phyloP scores from a whole-genome alignment of 2,113 vertebrate genomes.

The western clawed frog (Xenopus tropicalis) region DNA sequence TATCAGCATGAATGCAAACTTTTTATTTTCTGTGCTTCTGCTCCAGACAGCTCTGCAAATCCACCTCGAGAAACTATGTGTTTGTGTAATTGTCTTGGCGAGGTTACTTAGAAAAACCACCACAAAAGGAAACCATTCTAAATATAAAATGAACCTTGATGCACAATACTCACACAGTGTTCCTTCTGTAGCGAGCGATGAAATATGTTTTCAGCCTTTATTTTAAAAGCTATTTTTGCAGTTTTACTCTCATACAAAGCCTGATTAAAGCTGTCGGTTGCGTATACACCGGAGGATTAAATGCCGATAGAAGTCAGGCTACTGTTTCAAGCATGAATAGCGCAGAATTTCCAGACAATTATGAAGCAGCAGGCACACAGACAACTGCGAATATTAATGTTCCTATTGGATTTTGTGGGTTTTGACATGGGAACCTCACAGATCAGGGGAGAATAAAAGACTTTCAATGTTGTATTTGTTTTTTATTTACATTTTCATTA shows the following conservation, averaged over 20 bases:
- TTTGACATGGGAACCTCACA: constrained; percentile 8
- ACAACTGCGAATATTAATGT: constrained; percentile 25
- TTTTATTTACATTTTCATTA: too few species aligned
- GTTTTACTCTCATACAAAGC: constrained; percentile 36
- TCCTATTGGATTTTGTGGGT: constrained; percentile 31
- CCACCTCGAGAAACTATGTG: too few species aligned
- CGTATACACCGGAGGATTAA: constrained; percentile 27
- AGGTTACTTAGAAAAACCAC: neutral
- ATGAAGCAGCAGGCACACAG: constrained; percentile 25
- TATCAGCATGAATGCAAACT: too few species aligned
- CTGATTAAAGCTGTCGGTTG: constrained; percentile 38
- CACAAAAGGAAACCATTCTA: neutral
- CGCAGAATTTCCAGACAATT: constrained; percentile 40
- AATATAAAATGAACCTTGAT: neutral
- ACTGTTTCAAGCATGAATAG: constrained; percentile 42
- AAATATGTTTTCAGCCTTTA: constrained; percentile 31
- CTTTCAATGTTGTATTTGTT: too few species aligned
- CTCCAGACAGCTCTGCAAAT: too few species aligned
- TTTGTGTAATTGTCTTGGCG: constrained; percentile 17
- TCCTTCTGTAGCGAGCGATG: constrained; percentile 5
- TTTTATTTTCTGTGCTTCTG: too few species aligned
- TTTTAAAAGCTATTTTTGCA: constrained; percentile 26
- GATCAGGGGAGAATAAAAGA: too few species aligned
- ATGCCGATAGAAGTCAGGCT: constrained; percentile 36
- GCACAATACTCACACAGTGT: neutral